phyloP scores from a whole-genome alignment of 2,113 vertebrate species.

The Heteronetta atricapilla region DNA sequence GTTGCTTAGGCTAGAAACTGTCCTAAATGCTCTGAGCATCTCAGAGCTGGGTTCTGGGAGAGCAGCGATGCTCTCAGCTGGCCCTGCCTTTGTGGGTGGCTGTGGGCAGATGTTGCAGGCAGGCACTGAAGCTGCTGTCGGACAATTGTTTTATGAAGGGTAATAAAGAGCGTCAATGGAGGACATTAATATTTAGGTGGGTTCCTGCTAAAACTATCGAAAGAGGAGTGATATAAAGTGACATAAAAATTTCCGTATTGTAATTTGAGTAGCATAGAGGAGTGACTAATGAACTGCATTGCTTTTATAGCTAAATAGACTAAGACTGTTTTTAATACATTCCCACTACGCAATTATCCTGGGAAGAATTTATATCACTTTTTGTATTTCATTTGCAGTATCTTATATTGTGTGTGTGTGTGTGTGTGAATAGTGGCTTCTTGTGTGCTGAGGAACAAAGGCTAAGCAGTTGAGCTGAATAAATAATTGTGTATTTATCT shows the following conservation, averaged over 20 bases:
- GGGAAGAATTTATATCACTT: background rate
- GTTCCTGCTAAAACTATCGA: background rate
- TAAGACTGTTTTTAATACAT: background rate
- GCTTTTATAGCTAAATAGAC: conserved; percentile 5
- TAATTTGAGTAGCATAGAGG: background rate
- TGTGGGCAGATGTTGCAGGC: background rate
- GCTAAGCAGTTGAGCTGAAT: background rate
- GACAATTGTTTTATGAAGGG: background rate
- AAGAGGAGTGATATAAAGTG: background rate
- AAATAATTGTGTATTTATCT: background rate
- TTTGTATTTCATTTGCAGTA: background rate
- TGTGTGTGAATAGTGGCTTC: background rate
- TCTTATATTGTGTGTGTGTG: background rate
- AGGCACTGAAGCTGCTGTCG: background rate
- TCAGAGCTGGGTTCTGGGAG: background rate
- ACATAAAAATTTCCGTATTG: conserved; percentile 3
- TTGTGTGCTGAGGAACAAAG: background rate
- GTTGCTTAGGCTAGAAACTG: background rate
- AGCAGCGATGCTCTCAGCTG: background rate
- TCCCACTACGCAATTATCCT: background rate
- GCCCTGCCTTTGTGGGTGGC: background rate
- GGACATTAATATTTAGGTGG: conserved; percentile 18
- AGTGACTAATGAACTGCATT: conserved; percentile 16
- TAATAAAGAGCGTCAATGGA: conserved; percentile 9
- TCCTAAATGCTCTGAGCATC: background rate